phyloP scores from a whole-genome alignment of 2,888 invertebrate genomes.

The Morinoia aosen region DNA sequence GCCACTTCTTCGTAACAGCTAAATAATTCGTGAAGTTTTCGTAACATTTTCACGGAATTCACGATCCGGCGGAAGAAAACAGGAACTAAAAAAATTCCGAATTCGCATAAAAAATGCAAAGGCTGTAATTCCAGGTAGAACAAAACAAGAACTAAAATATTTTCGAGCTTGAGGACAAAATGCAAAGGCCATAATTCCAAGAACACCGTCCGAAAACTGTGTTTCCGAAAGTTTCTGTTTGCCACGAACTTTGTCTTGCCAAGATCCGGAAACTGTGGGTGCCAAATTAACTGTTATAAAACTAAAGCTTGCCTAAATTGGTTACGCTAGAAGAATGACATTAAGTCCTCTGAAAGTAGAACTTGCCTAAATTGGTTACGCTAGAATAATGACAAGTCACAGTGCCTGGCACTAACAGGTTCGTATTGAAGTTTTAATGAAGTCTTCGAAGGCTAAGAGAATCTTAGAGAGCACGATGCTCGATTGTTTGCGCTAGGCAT shows the following conservation, averaged over 20 bases:
- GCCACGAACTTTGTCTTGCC: background rate
- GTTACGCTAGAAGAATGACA: background rate
- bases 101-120: too few relatives aligned
- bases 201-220: background rate
- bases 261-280: background rate
- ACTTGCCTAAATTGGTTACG: background rate
- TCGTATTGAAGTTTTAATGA: conserved; percentile 5
- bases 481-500: conserved; percentile 19
- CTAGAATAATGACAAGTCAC: background rate
- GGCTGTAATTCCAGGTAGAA: too few relatives aligned
- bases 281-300: background rate
- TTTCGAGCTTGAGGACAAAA: too few relatives aligned
- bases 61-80: too few relatives aligned
- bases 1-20: too few relatives aligned
- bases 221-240: background rate
- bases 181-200: background rate
- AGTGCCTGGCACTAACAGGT: background rate
- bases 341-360: too few relatives aligned
- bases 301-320: background rate
- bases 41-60: too few relatives aligned
- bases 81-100: too few relatives aligned
- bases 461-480: conserved; percentile 32
- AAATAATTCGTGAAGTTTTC: too few relatives aligned
- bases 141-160: too few relatives aligned
- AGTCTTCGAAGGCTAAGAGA: conserved; percentile 32